Base-by-base conservation (phyloP, 1,140 invertebrate species). In the Drosophila subobscura region DNA sequence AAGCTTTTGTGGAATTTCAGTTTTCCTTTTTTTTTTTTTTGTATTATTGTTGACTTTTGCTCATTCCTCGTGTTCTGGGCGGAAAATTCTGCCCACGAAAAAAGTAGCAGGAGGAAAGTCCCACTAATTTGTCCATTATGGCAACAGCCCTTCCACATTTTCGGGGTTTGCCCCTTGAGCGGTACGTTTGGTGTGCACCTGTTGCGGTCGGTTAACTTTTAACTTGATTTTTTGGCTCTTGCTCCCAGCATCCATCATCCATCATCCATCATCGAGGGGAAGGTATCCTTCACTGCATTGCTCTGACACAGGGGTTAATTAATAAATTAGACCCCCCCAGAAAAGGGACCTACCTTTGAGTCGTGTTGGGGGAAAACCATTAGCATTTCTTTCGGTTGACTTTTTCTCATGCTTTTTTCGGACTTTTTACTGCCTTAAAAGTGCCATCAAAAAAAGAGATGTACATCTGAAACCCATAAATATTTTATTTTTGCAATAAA, bases 81-180 rank as follows among this genome's bases (percentile, higher is more conserved):
- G 23, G 41, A 6, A 52, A 52, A 20, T 20, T 20, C 16, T 20
- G 16, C 16, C 16, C 16, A 20, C 16, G 16, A 20, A 20, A 20
- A 20, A 1, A 20, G 16, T 20, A 20, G 16, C 22, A 8, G 5
- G 23, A 25, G 7, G 57, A 45, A 56, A 63, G 46, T 49, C 54
- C 76, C 80, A 80, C 80, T 84, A 85, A 84, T 85, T 84, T 84
- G 80, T 61, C 59, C 72, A 79, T 85, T 79, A 77, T 59, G 66
- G 58, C 44, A 61, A 56, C 60, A 47, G 46, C 53, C 33, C 66
- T 66, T 54, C 47, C 57, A 5, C 14, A 12, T 51, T 42, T 58
- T 44, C 25, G 16, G 12, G 20, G 22, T 12, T 6, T 53, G 40
- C 44, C 57, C 50, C 16, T 20, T 20, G 16, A 20, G 16, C 16